Conservation (phyloP, 2,888 invertebrate species). For the Clusia tigrina region DNA sequence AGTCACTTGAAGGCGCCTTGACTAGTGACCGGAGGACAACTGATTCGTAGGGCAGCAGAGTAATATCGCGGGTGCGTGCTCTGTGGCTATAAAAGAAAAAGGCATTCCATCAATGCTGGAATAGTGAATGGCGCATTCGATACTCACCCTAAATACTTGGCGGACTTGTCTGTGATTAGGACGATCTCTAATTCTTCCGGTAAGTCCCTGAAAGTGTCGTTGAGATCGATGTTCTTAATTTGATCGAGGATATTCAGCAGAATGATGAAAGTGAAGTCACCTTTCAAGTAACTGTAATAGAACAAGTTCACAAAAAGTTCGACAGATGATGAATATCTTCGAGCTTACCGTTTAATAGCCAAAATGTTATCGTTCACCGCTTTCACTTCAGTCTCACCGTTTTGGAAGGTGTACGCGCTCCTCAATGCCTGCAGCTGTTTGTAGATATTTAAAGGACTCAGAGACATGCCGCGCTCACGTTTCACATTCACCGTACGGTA, state of each 20-base stretch:
- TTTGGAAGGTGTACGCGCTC: constrained; percentile 64
- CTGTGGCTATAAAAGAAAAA: constrained; percentile 38
- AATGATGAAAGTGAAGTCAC: constrained; percentile 61
- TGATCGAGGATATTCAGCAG: constrained; percentile 65
- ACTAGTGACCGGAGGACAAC: constrained; percentile 48
- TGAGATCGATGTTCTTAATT: constrained; percentile 61
- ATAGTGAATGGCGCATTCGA: neutral
- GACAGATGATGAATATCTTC: neutral
- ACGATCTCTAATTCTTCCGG: constrained; percentile 49
- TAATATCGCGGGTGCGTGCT: constrained; percentile 41
- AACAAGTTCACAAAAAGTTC: neutral
- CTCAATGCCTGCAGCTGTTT: constrained; percentile 67
- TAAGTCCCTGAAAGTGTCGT: constrained; percentile 42
- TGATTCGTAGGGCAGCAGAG: constrained; percentile 52
- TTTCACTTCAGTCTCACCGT: constrained; percentile 66
- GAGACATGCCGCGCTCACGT: constrained; percentile 62
- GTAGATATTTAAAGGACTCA: constrained; percentile 71
- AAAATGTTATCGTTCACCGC: constrained; percentile 64
- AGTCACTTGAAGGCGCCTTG: constrained; percentile 17
- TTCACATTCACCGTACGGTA: constrained; percentile 70
- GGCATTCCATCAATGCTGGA: neutral
- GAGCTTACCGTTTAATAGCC: constrained; percentile 58
- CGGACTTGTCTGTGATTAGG: constrained; percentile 53
- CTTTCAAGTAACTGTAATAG: constrained; percentile 38
- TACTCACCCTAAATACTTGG: constrained; percentile 47